These are phyloP conservation scores for Geopemphigus sp. DNA, from an alignment of 1,140 invertebrate species.

Conservation along the genomic window DNA sequence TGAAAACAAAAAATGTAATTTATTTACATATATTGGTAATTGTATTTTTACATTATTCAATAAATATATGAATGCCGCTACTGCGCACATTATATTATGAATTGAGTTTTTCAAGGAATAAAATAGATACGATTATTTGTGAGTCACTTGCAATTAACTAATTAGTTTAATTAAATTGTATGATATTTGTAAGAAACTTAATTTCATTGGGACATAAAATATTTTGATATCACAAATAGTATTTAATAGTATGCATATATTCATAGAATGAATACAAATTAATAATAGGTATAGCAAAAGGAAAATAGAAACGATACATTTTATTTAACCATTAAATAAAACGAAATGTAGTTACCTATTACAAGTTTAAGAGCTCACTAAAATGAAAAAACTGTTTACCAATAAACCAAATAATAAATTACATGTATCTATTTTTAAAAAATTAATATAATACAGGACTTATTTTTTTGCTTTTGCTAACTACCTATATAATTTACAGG, in stretches of 20 bases:
- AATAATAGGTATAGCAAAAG: too few species aligned
- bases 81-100: neutral
- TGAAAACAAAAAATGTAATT: neutral
- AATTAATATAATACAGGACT: neutral
- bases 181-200: neutral
- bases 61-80: neutral
- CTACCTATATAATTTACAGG: neutral
- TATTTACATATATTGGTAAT: neutral
- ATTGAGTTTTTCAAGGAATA: neutral
- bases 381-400: too few species aligned
- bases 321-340: too few species aligned
- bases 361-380: too few species aligned
- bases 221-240: constrained; percentile 1
- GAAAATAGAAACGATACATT: too few species aligned
- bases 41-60: constrained; percentile 12
- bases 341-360: too few species aligned
- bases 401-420: too few species aligned
- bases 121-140: neutral
- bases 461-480: neutral
- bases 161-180: neutral
- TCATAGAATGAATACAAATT: too few species aligned
- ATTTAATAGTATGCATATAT: too few species aligned
- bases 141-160: constrained; percentile 1
- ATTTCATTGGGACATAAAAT: neutral
- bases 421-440: neutral